Conservation (phyloP, 2,888 invertebrate genomes). For the Spicauda simplicius region DNA sequence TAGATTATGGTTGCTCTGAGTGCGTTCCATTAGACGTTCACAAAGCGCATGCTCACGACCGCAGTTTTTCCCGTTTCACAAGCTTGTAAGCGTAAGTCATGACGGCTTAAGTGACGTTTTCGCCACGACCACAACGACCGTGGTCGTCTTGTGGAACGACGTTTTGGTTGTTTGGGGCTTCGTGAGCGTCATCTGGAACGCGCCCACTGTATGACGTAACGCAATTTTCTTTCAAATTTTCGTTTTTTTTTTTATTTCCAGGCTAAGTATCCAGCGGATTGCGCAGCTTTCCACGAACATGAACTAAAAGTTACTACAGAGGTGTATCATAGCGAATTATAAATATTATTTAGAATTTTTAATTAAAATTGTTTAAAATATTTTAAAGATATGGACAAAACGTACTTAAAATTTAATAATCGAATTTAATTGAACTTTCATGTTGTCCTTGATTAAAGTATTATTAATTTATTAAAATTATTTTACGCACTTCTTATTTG, state of each 20-base stretch:
- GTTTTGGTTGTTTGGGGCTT: no score
- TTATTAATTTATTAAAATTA: conserved; percentile 22
- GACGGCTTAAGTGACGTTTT: no score
- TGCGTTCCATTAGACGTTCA: no score
- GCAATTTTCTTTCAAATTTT: no score
- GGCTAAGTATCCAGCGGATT: conserved; percentile 89
- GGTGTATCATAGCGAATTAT: conserved; percentile 92
- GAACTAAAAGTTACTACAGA: conserved; percentile 93
- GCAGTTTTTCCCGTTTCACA: no score
- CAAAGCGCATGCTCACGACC: no score
- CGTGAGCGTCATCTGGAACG: no score
- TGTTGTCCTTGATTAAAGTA: conserved; percentile 24
- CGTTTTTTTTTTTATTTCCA: conserved; percentile 58
- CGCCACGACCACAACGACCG: no score
- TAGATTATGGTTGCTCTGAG: no score
- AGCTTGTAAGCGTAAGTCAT: no score
- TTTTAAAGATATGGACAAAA: neutral
- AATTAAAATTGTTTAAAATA: neutral
- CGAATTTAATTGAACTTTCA: neutral
- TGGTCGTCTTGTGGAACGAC: no score
- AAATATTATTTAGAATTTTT: conserved; percentile 50
- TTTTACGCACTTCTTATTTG: neutral
- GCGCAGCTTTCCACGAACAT: conserved; percentile 92
- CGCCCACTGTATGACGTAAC: no score
- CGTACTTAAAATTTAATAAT: conserved; percentile 9